Conservation (phyloP, 2,888 invertebrate species). For the Philhelius pedissequus region DNA sequence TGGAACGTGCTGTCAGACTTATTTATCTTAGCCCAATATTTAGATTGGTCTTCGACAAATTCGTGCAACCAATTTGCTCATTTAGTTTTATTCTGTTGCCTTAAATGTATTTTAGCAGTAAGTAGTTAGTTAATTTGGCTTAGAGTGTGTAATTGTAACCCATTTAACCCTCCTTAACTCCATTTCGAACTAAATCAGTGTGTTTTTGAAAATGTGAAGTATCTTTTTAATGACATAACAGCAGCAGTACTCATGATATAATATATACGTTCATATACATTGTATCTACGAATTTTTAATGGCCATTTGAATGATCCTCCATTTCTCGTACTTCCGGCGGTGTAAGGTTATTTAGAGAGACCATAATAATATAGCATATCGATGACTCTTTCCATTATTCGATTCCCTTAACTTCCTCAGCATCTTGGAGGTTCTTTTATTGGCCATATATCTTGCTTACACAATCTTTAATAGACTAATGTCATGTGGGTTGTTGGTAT, state of each 20-base stretch:
- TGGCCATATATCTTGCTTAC: slow-evolving; percentile 56
- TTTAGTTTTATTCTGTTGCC: too few relatives aligned
- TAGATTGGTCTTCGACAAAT: too few relatives aligned
- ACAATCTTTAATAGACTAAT: slow-evolving; percentile 58
- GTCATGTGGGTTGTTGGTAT: slow-evolving; percentile 56
- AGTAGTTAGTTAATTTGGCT: too few relatives aligned
- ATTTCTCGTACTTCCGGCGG: slow-evolving; percentile 8
- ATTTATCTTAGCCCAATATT: too few relatives aligned
- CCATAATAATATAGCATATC: neutral
- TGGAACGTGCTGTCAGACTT: too few relatives aligned
- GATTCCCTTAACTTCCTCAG: neutral
- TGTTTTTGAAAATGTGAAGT: neutral
- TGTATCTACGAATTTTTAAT: slow-evolving; percentile 56
- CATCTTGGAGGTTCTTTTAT: slow-evolving; percentile 35
- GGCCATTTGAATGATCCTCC: slow-evolving; percentile 47
- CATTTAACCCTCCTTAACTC: neutral
- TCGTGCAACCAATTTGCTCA: too few relatives aligned
- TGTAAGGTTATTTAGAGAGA: neutral
- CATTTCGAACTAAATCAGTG: neutral
- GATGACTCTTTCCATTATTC: slow-evolving; percentile 22
- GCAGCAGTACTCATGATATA: slow-evolving; percentile 26
- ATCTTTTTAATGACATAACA: slow-evolving; percentile 1
- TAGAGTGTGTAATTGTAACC: too few relatives aligned
- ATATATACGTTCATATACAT: too few relatives aligned
- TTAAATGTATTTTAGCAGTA: too few relatives aligned